Percentiles rank a stretch among this genome's conserved stretches.
These are phyloP conservation scores for Microcaecilia unicolor DNA, from an alignment of 2,797 vertebrate species.

Conservation along the genomic window DNA sequence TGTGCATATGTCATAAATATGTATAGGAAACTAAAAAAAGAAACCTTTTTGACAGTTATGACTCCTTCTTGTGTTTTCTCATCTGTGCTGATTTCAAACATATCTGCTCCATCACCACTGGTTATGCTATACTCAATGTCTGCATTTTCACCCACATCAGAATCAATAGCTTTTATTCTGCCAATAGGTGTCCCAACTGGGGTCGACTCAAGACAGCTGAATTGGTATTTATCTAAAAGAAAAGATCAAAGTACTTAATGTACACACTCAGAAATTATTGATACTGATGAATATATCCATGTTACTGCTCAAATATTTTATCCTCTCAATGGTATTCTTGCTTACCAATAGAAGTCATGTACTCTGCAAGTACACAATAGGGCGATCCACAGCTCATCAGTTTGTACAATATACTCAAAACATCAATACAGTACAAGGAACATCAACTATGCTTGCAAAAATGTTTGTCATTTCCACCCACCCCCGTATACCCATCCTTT, in stretches of 20 bases:
- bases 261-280: background rate
- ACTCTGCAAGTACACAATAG: no score
- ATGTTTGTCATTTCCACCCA: no score
- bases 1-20: no score
- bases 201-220: conserved; percentile 74
- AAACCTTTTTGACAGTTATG: conserved; percentile 86
- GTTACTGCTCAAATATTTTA: no score
- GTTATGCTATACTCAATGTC: conserved; percentile 82
- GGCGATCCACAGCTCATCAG: background rate
- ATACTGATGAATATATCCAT: no score
- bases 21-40: no score
- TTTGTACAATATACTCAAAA: no score
- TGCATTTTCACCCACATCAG: conserved; percentile 78
- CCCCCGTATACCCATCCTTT: no score
- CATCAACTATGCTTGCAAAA: no score
- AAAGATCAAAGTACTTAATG: background rate
- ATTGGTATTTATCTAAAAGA: conserved; percentile 77
- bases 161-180: conserved; percentile 87
- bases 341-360: background rate
- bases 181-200: conserved; percentile 76
- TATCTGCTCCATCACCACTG: conserved; percentile 70
- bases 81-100: conserved; percentile 84
- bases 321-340: background rate
- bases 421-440: no score
- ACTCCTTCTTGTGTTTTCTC: conserved; percentile 87